These are phyloP conservation scores for Dasyornis broadbenti DNA, from an alignment of 2,113 vertebrate species.

Conservation along the genomic window DNA sequence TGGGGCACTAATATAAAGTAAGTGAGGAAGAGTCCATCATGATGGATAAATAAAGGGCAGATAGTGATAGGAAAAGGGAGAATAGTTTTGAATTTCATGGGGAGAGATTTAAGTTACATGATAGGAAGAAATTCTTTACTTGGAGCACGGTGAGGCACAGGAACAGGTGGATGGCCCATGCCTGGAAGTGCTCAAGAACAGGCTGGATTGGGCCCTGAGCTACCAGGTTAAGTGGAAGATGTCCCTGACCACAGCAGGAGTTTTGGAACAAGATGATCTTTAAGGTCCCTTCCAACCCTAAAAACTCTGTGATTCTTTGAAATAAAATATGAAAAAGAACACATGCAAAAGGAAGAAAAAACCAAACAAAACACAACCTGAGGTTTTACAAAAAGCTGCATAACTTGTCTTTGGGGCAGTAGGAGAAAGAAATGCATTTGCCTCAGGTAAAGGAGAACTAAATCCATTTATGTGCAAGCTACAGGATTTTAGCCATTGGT, in stretches of 20 bases:
- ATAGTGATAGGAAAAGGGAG: not conserved
- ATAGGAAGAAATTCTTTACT: not conserved
- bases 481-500: not conserved
- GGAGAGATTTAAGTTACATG: not conserved
- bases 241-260: not conserved
- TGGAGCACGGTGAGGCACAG: not conserved
- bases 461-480: not conserved
- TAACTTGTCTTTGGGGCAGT: not conserved
- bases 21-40: not conserved
- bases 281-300: not conserved
- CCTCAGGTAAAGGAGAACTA: not conserved
- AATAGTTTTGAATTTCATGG: not conserved
- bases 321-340: not conserved
- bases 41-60: not conserved
- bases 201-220: too few relatives aligned
- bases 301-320: not conserved
- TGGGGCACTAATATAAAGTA: not conserved
- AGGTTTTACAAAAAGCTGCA: not conserved
- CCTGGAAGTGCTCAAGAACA: not conserved
- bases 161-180: not conserved
- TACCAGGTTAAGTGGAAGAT: not conserved
- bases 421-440: not conserved
- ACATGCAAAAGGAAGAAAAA: not conserved
- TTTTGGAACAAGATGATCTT: fast-evolving
- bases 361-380: not conserved